phyloP scores from a whole-genome alignment of 2,888 invertebrate genomes.

The Blastobasis adustella region DNA sequence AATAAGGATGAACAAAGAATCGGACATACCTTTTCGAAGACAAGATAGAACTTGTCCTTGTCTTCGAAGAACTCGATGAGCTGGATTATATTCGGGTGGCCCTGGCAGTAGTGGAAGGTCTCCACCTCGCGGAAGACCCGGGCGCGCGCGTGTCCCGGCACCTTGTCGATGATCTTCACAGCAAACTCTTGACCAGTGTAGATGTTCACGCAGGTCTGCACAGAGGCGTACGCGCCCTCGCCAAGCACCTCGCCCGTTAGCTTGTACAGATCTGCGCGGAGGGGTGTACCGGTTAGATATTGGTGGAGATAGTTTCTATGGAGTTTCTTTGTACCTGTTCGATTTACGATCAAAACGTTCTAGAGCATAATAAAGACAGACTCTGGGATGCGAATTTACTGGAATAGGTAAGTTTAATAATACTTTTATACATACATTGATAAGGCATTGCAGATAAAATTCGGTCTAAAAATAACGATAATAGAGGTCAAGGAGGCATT shows the following conservation, averaged over 20 bases:
- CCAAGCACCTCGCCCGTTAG: slow-evolving; percentile 96
- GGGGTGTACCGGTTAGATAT: no score
- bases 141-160: slow-evolving; percentile 94
- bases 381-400: no score
- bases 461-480: no score
- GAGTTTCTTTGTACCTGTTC: no score
- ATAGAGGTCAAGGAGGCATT: no score
- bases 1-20: neutral
- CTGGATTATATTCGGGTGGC: slow-evolving; percentile 98
- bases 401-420: no score
- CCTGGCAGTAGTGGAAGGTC: slow-evolving; percentile 98
- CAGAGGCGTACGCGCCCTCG: slow-evolving; percentile 97
- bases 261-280: slow-evolving; percentile 89
- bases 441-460: no score
- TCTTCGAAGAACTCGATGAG: slow-evolving; percentile 98
- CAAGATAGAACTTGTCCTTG: slow-evolving; percentile 96
- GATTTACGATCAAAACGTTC: no score
- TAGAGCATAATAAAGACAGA: no score
- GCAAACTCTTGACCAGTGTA: slow-evolving; percentile 96
- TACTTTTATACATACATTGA: no score
- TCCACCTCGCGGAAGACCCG: slow-evolving; percentile 98
- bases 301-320: no score
- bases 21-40: slow-evolving; percentile 91
- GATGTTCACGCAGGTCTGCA: slow-evolving; percentile 93
- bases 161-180: slow-evolving; percentile 97